Conservation (phyloP, 2,797 vertebrate genomes). For the Ficedula albicollis region DNA sequence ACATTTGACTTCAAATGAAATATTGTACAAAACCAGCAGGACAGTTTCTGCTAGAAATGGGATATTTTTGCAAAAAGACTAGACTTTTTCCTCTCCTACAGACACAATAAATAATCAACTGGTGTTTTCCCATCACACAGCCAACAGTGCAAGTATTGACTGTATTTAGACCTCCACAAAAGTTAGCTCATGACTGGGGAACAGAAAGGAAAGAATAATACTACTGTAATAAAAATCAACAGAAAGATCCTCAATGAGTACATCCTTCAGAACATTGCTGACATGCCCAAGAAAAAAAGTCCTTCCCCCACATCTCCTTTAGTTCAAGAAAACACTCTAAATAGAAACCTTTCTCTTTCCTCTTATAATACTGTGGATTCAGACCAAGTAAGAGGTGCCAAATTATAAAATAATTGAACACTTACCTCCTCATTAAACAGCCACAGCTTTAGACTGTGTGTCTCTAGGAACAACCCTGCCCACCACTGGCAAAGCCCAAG, state of each 20-base stretch:
- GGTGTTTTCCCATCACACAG: background rate
- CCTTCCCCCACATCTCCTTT: background rate
- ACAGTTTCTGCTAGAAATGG: background rate
- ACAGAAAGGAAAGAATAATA: rapidly evolving
- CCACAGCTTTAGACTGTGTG: rapidly evolving
- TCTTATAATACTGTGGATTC: background rate
- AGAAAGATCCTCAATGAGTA: background rate
- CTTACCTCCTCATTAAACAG: background rate
- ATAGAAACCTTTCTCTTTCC: background rate
- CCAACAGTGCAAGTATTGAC: background rate
- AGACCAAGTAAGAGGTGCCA: background rate
- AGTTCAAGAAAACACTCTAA: background rate
- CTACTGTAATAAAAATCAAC: background rate
- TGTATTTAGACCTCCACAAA: background rate
- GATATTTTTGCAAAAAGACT: background rate
- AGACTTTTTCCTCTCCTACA: background rate
- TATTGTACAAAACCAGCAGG: background rate
- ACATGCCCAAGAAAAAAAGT: background rate
- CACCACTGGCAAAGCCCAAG: rapidly evolving
- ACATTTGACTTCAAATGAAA: background rate
- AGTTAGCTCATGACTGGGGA: background rate
- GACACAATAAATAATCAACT: background rate
- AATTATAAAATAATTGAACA: background rate
- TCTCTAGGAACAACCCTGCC: background rate
- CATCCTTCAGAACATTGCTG: background rate